phyloP scores from a whole-genome alignment of 2,113 vertebrate genomes.

The Scatophagus argus region DNA sequence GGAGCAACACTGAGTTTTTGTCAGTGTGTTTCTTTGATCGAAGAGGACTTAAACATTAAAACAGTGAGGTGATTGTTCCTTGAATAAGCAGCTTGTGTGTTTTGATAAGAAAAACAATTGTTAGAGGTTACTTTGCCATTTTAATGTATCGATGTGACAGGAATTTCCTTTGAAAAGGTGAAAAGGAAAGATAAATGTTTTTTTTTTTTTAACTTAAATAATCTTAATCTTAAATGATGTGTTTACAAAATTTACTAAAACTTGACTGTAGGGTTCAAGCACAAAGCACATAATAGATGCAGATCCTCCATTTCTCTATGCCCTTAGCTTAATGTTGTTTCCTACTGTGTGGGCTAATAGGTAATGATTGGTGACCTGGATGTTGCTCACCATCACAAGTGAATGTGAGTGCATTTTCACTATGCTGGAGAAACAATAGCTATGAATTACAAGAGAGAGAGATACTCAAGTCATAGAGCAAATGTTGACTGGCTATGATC shows the following conservation, averaged over 20 bases:
- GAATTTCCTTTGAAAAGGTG: background rate
- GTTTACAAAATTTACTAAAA: constrained; percentile 9
- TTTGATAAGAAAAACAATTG: constrained; percentile 21
- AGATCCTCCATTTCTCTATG: constrained; percentile 22
- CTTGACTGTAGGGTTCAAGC: background rate
- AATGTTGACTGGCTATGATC: background rate
- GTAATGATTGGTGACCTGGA: constrained; percentile 74
- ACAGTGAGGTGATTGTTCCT: constrained; percentile 8
- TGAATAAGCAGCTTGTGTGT: background rate
- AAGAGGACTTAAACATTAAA: constrained; percentile 11
- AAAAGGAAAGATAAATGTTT: background rate
- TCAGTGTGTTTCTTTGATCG: constrained; percentile 13
- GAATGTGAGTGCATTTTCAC: constrained; percentile 38
- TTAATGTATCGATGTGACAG: background rate
- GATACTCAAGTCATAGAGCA: background rate
- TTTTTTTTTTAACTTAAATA: too few relatives aligned
- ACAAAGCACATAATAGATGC: constrained; percentile 18
- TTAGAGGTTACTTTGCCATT: background rate
- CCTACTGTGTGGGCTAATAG: constrained; percentile 60
- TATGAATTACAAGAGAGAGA: constrained; percentile 26
- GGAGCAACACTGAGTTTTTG: constrained; percentile 18
- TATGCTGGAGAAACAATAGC: constrained; percentile 18
- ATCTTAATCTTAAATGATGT: too few relatives aligned
- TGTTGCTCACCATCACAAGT: constrained; percentile 52
- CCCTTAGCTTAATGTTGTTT: constrained; percentile 43